Evolutionary conservation across 64 coral and sea anemone species (phyloP), one percentile per base, ranked within the genome.

Genomic region (Exaiptasia diaphana): DNA sequence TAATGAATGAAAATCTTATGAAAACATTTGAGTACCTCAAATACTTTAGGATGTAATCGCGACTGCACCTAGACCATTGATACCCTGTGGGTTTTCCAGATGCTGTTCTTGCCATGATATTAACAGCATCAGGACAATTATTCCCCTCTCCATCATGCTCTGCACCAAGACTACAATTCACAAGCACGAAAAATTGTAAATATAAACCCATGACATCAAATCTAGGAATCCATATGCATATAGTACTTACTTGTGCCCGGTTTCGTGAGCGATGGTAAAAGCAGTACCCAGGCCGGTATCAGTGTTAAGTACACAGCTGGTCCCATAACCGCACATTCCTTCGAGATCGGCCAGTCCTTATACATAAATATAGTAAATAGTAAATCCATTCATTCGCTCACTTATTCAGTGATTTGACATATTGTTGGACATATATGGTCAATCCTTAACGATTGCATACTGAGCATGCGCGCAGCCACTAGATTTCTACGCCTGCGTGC

Each of bases 281-380:
- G 84, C 84, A 8, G 84, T 77, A n/a, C 84, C 84, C 28, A 87
- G 84, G 15, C 84, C 84, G 3, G 60, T 75, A 67, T 87, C 84
- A 41, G 64, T 50, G 28, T 75, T 87, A 1, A 87, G 29, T 1
- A 73, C 78, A 35, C 73, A 87, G 45, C 84, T 87, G 28, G 60
- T 62, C 12, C 59, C 64, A 0, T 62, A n/a, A 41, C 61, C 71
- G 18, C 84, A 87, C 84, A 87, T 87, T 53, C 84, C 84, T 68
- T 52, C 35, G 25, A 87, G 46, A 68, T 78, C 33, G 14, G 84
- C 84, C 2, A 87, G 84, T 27, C 84, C 84, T 87, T 37, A 62
- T 5, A n/a, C n/a, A n/a, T n/a, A n/a, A n/a, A n/a, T n/a, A n/a
- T n/a, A n/a, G n/a, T n/a, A n/a, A n/a, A n/a, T n/a, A n/a, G n/a